Evolutionary conservation across 2,888 invertebrate species (phyloP).

Genomic region (Drosophila parthenogenetica): DNA sequence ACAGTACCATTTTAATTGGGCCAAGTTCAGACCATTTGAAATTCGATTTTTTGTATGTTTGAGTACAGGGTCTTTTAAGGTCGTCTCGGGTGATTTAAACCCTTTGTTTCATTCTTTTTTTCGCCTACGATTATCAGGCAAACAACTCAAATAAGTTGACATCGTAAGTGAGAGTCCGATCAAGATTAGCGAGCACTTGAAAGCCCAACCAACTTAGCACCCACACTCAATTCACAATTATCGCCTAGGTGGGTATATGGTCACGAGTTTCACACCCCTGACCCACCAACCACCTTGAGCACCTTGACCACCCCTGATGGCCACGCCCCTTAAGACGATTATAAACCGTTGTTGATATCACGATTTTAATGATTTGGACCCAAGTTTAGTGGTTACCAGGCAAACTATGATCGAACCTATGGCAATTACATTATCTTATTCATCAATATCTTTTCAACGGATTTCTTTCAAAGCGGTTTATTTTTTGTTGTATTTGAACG

Average conservation of each 20-base stretch:
- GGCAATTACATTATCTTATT: constrained; percentile 14
- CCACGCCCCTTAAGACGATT: neutral
- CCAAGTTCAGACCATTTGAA: no score
- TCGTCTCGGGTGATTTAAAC: no score
- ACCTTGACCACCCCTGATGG: neutral
- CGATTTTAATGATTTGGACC: neutral
- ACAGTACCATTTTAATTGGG: no score
- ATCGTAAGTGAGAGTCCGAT: constrained; percentile 61
- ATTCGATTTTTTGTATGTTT: no score
- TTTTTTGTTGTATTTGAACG: neutral
- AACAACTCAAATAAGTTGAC: constrained; percentile 39
- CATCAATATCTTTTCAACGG: constrained; percentile 4
- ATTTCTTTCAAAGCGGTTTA: neutral
- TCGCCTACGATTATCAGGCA: constrained; percentile 36
- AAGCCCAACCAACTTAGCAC: constrained; percentile 29
- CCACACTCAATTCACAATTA: constrained; percentile 38
- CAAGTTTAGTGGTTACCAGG: constrained; percentile 19
- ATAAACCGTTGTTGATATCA: neutral
- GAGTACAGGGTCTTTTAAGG: no score
- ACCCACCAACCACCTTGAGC: neutral
- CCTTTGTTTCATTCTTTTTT: constrained; percentile 1
- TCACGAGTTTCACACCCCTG: constrained; percentile 22
- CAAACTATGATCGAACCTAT: constrained; percentile 6
- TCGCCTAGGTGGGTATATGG: constrained; percentile 22
- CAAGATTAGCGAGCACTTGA: constrained; percentile 47